Percentiles rank a stretch among this genome's conserved stretches.
Evolutionary conservation across 1,140 invertebrate species (phyloP).

Genomic region (Gyrodactylus salaris): DNA sequence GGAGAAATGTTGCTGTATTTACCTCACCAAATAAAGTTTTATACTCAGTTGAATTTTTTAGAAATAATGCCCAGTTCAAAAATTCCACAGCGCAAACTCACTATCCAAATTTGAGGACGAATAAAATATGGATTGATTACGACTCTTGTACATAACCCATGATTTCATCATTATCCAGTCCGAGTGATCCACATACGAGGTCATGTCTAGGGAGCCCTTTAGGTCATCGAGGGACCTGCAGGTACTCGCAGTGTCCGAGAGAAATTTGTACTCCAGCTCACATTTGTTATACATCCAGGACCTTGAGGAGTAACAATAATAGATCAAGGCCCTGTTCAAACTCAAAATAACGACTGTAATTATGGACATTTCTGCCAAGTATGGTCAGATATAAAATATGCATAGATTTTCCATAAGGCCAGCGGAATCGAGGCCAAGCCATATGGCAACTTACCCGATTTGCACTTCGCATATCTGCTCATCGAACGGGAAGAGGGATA

Average conservation of each 20-base stretch:
- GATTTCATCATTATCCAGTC: slow-evolving; percentile 76
- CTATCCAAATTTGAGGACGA: slow-evolving; percentile 11
- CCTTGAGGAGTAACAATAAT: too few species aligned
- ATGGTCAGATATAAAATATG: too few species aligned
- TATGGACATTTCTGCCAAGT: too few species aligned
- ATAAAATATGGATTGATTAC: slow-evolving; percentile 9
- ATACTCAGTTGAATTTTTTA: too few species aligned
- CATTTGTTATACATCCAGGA: background rate
- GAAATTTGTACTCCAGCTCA: background rate
- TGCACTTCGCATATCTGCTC: background rate
- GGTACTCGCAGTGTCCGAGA: background rate
- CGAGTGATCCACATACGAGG: slow-evolving; percentile 78
- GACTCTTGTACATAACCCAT: slow-evolving; percentile 14
- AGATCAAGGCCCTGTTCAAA: too few species aligned
- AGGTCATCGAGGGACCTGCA: slow-evolving; percentile 6
- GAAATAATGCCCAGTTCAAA: too few species aligned
- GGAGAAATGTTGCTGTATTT: too few species aligned
- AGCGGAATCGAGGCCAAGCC: too few species aligned
- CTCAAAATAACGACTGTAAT: too few species aligned
- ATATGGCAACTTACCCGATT: too few species aligned
- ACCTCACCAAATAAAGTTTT: too few species aligned
- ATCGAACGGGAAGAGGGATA: slow-evolving; percentile 17
- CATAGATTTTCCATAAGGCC: too few species aligned
- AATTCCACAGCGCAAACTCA: slow-evolving; percentile 19
- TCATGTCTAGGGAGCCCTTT: slow-evolving; percentile 31